Evolutionary conservation across 2,888 invertebrate species (phyloP), one percentile per base, ranked within the genome.

Genomic region (Drosophila tanythrix): DNA sequence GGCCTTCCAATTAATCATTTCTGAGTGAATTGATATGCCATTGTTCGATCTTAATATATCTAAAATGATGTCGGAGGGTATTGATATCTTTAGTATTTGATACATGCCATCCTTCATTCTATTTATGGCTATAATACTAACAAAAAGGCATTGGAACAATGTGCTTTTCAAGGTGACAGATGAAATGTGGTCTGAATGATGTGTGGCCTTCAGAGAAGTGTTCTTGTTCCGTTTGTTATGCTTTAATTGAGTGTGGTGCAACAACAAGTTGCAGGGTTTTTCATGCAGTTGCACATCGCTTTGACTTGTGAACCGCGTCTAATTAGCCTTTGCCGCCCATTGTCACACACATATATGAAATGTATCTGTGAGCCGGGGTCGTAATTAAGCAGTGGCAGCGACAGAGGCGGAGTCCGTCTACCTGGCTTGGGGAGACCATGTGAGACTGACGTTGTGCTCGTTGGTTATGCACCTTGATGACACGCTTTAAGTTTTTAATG

Each of bases 401-500:
- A 13, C 46, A 15, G 33, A 38, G 15, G 15, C 31, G 27, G 10
- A 27, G 52, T 18, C 53, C 53, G 67, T 60, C 62, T 50, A 70
- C 58, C 57, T 71, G 60, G 50, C 55, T 58, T 58, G 46, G 35
- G 64, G 57, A 48, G 10, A 56, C 33, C 51, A 43, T 27, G 46
- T 55, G 87, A 53, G 48, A 46, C 50, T 69, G 69, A 67, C 52
- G 61, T 57, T 65, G 79, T 31, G 46, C 81, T 76, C 61, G 75
- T 72, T 69, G 61, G 53, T 56, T 70, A 83, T 82, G 79, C 65
- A 70, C 57, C 74, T 18, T 81, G 89, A 68, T 86, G 89, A 88
- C 90, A 88, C 51, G 25, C 66, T 68, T 64, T 70, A 74, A 90
- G 90, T 84, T 84, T 83, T 89, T 84, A 84, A 84, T 84, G 83